Conservation (phyloP, 1,140 invertebrate species). For the Maconellicoccus hirsutus region DNA sequence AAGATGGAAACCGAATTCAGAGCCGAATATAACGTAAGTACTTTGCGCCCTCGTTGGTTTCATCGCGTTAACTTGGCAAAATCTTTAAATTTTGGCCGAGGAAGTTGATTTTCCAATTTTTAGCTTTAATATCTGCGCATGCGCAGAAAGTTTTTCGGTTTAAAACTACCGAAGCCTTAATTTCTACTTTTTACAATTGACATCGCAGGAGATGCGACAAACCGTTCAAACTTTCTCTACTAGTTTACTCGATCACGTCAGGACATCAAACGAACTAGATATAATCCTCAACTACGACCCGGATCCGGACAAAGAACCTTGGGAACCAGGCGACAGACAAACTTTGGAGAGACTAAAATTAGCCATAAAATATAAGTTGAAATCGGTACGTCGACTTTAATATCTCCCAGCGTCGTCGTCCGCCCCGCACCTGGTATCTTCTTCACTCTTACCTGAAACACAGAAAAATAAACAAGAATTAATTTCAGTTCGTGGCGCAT, state of each 20-base stretch:
- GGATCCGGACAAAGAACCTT: conserved; percentile 61
- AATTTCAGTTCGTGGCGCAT: conserved; percentile 76
- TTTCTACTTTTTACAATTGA: no score
- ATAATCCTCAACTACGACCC: conserved; percentile 67
- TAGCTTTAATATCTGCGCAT: no score
- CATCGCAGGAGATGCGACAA: conserved; percentile 66
- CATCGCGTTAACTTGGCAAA: no score
- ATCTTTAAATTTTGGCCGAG: no score
- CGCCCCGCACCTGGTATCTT: no score
- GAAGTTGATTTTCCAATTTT: no score
- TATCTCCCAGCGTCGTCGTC: no score
- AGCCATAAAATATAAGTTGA: conserved; percentile 91
- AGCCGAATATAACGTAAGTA: conserved; percentile 65
- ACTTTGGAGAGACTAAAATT: conserved; percentile 78
- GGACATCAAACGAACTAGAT: conserved; percentile 78
- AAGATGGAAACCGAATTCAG: conserved; percentile 88
- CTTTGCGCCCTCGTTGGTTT: no score
- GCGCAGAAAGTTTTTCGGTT: no score
- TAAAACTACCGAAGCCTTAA: no score
- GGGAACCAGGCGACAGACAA: conserved; percentile 68
- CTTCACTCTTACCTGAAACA: background rate
- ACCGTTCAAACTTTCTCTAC: conserved; percentile 75
- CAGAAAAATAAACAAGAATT: background rate
- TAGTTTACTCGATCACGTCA: conserved; percentile 71
- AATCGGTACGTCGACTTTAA: conserved; percentile 68